Base-by-base conservation (phyloP, 2,888 invertebrate genomes). In the Apamea epomidion region DNA sequence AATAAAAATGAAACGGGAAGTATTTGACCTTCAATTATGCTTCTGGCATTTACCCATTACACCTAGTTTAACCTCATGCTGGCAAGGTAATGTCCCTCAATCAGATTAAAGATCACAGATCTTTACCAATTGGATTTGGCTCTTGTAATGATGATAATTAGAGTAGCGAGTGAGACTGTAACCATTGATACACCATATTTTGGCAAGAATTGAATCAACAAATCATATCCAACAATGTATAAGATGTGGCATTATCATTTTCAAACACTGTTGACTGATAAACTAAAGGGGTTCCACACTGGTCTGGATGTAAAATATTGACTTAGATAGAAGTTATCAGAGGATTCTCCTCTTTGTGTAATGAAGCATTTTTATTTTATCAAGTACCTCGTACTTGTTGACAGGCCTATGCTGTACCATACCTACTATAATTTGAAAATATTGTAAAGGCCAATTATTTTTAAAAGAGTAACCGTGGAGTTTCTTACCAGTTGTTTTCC, bases 191-290 rank as follows among this genome's bases (percentile, higher is more conserved):
- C 29, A 48, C 1, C 78, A 74, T 60, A 78, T 64, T 75, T 82
- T 85, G 82, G 75, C 76, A 82, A 69, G 21, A 32, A 67, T 37
- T 18, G 2, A 14, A 82, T 62, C 65, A 85, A 85, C 42, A 77
- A 75, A 81, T 77, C 29, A 77, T 60, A 72, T 62, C 16, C 60
- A 85, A 51, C 12, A 64, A 85, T 74, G 29, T 67, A 18, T 80
- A 64, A 0, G 2, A 76, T 71, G 16, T 48, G 65, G 51, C 54
- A 16, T 6, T 73, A 83, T 32, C 25, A 64, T 51, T 71, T 62
- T 45, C 21, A 12, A 18, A 67, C 45, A 16, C n/a, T 51, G 18
- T 60, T 70, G 42, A 83, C 51, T 65, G 72, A 60, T 29, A 68
- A 21, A 5, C 42, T 4, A 25, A 54, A 70, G 7, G 1, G 7